phyloP scores from a whole-genome alignment of 1,140 invertebrate species.

The Triops cancriformis region DNA sequence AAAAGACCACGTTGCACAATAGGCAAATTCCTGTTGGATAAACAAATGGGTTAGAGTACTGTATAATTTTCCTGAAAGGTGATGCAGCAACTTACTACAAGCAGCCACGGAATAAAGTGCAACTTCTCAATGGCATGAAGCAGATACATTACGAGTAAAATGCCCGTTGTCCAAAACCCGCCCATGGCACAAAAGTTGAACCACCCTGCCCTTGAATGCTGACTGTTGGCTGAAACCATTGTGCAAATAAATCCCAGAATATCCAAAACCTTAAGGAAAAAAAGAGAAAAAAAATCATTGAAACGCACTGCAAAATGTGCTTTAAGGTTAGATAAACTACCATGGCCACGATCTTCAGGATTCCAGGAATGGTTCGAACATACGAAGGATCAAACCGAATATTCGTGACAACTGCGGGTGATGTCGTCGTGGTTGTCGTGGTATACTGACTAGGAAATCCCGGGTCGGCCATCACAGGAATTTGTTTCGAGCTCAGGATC shows the following conservation, averaged over 20 bases:
- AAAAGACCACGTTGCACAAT: conserved; percentile 58
- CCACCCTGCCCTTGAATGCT: conserved; percentile 50
- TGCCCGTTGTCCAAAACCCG: conserved; percentile 75
- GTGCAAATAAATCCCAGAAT: conserved; percentile 77
- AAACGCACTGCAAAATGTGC: background rate
- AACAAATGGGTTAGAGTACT: conserved; percentile 14
- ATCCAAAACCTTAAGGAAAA: conserved; percentile 55
- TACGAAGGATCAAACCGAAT: conserved; percentile 64
- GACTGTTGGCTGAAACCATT: conserved; percentile 47
- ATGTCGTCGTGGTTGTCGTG: conserved; percentile 56
- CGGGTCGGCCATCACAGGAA: conserved; percentile 17
- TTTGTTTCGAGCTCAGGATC: background rate
- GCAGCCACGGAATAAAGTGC: conserved; percentile 75
- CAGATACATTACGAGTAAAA: conserved; percentile 68
- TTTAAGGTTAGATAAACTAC: conserved; percentile 48
- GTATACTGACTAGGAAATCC: conserved; percentile 38
- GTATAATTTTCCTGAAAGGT: conserved; percentile 30
- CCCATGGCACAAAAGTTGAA: conserved; percentile 74
- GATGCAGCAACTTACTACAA: conserved; percentile 55
- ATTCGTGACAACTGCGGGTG: conserved; percentile 55
- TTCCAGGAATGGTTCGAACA: conserved; percentile 58
- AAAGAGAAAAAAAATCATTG: too few relatives aligned
- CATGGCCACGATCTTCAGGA: conserved; percentile 66
- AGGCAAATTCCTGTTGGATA: conserved; percentile 55
- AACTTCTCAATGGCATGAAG: conserved; percentile 79